phyloP scores from a whole-genome alignment of 1,140 invertebrate genomes.

The Temnothorax longispinosus region DNA sequence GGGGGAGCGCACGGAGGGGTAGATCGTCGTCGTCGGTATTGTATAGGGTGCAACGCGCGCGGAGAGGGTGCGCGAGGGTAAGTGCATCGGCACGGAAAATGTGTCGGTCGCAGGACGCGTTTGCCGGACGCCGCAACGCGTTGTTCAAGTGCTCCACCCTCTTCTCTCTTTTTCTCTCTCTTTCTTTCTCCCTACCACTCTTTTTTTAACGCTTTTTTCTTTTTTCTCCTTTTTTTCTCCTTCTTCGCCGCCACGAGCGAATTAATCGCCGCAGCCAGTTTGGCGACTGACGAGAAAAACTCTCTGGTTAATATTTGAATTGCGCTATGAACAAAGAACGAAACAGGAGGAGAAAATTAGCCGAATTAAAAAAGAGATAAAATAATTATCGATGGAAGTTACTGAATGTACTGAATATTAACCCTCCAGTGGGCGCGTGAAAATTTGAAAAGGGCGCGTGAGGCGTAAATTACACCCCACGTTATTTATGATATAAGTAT shows the following conservation, averaged over 20 bases:
- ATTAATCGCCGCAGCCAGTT: background rate
- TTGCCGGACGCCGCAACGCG: conserved; percentile 35
- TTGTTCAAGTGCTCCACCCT: conserved; percentile 2
- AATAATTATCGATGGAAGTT: conserved; percentile 4
- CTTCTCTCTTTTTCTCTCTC: background rate
- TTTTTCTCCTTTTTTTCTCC: background rate
- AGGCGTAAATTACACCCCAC: too few relatives aligned
- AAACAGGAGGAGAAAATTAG: background rate
- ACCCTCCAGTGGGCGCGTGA: too few relatives aligned
- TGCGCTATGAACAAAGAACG: background rate
- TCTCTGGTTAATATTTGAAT: conserved; percentile 27
- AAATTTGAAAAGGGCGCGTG: too few relatives aligned
- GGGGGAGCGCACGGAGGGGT: conserved; percentile 57
- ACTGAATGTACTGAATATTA: background rate
- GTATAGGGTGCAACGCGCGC: conserved; percentile 51
- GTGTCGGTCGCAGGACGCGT: conserved; percentile 57
- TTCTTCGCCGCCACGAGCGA: background rate
- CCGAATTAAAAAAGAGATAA: background rate
- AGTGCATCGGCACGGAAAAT: conserved; percentile 73
- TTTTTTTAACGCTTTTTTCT: background rate
- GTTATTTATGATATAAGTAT: too few relatives aligned
- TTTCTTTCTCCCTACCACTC: background rate
- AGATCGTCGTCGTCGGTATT: conserved; percentile 3
- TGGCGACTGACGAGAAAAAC: background rate
- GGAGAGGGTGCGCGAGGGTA: conserved; percentile 62